Evolutionary conservation across 1,140 invertebrate species (phyloP).

Genomic region (Melitaea cinxia): DNA sequence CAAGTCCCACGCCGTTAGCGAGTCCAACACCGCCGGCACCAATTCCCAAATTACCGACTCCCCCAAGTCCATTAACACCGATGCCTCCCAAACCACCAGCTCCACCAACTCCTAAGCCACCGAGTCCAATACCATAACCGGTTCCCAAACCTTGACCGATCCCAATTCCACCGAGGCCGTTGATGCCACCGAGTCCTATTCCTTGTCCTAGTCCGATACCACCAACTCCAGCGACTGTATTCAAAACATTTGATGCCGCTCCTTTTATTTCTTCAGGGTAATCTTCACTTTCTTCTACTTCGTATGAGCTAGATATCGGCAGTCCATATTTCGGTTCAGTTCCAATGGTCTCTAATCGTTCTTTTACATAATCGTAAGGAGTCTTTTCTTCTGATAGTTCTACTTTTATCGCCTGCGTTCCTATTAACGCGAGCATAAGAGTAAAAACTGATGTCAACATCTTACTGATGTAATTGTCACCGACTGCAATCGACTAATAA

Average conservation of each 20-base stretch:
- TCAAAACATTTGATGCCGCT: slow-evolving; percentile 71
- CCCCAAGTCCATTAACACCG: slow-evolving; percentile 46
- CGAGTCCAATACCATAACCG: slow-evolving; percentile 50
- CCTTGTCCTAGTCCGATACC: slow-evolving; percentile 54
- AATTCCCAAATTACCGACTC: slow-evolving; percentile 41
- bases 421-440: slow-evolving; percentile 47
- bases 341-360: slow-evolving; percentile 62
- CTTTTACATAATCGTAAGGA: slow-evolving; percentile 73
- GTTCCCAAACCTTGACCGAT: slow-evolving; percentile 53
- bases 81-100: slow-evolving; percentile 52
- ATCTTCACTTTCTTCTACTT: slow-evolving; percentile 77
- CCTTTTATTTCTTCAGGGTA: slow-evolving; percentile 70
- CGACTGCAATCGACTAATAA: slow-evolving; percentile 67
- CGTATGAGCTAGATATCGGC: slow-evolving; percentile 71
- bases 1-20: slow-evolving; percentile 47
- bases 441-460: slow-evolving; percentile 64
- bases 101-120: slow-evolving; percentile 47
- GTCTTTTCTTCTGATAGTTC: slow-evolving; percentile 70
- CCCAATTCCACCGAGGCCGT: slow-evolving; percentile 50
- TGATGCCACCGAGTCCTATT: slow-evolving; percentile 53
- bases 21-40: slow-evolving; percentile 49
- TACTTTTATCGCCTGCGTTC: slow-evolving; percentile 54
- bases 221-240: slow-evolving; percentile 65
- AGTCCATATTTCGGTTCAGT: slow-evolving; percentile 58
- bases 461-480: slow-evolving; percentile 61